A percentile compares a stretch with the other conserved stretches of the same genome.
phyloP scores from a whole-genome alignment of 2,113 vertebrate species.

The Channa argus region DNA sequence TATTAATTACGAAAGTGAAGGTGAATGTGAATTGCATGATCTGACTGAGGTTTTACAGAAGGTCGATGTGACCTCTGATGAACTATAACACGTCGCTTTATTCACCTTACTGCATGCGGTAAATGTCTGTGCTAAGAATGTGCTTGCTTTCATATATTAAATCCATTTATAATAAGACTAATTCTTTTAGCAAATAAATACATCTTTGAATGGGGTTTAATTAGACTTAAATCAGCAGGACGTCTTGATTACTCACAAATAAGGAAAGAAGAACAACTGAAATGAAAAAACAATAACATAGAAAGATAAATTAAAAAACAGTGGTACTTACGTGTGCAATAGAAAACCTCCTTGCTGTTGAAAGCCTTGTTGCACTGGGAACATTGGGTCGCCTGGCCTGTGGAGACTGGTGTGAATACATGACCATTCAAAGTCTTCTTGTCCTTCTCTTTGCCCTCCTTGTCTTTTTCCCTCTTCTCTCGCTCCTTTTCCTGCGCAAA shows the following conservation, averaged over 20 bases:
- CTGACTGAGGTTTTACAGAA: too few species aligned
- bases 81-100: not conserved
- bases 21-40: too few species aligned
- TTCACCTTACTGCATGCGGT: not conserved
- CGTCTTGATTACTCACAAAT: not conserved
- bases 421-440: conserved; percentile 91
- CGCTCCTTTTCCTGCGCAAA: conserved; percentile 91
- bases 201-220: conserved; percentile 25
- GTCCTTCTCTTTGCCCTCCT: conserved; percentile 90
- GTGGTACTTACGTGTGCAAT: conserved; percentile 87
- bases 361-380: conserved; percentile 89
- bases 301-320: not conserved
- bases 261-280: not conserved
- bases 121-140: not conserved
- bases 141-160: not conserved
- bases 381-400: conserved; percentile 84
- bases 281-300: not conserved
- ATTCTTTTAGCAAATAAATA: conserved; percentile 4
- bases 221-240: conserved; percentile 15
- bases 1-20: too few species aligned
- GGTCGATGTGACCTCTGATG: too few species aligned
- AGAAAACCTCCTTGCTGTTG: conserved; percentile 87
- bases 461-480: conserved; percentile 89
- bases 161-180: not conserved
- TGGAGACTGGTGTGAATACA: conserved; percentile 81